phyloP scores from a whole-genome alignment of 2,888 invertebrate genomes.

The Rhyacophila evoluta region DNA sequence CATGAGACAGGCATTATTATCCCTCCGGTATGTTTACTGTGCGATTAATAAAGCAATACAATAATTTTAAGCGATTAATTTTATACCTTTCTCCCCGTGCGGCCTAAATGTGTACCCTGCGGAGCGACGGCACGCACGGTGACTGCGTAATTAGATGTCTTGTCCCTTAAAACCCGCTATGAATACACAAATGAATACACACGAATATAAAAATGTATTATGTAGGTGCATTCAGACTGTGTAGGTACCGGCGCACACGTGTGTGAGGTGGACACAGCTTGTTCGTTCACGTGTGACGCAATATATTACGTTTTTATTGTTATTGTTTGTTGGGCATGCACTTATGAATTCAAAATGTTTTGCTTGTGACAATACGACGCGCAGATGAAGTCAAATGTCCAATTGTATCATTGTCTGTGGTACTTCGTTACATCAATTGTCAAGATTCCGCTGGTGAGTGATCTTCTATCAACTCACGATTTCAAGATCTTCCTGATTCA shows the following conservation, averaged over 20 bases:
- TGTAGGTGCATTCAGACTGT: neutral
- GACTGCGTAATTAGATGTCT: conserved; percentile 18
- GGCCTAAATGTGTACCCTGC: neutral
- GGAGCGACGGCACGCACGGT: neutral
- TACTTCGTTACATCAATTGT: too few relatives aligned
- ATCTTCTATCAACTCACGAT: too few relatives aligned
- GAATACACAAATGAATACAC: conserved; percentile 3
- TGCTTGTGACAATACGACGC: neutral
- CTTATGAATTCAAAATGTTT: neutral
- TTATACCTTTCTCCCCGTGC: neutral
- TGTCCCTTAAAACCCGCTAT: neutral
- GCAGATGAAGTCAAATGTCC: too few relatives aligned
- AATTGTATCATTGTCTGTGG: too few relatives aligned
- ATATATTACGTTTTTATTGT: neutral
- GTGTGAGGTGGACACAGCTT: neutral
- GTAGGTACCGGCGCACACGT: too few relatives aligned
- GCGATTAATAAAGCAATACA: conserved; percentile 14
- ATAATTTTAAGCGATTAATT: conserved; percentile 15
- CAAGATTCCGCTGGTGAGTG: too few relatives aligned
- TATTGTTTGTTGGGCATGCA: neutral
- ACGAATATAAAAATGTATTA: neutral
- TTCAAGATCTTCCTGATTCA: too few relatives aligned
- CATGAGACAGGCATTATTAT: neutral
- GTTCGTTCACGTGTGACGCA: neutral
- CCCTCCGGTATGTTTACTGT: neutral